These are phyloP conservation scores for Astyanax mexicanus DNA, from an alignment of 2,797 vertebrate genomes.

Conservation along the genomic window DNA sequence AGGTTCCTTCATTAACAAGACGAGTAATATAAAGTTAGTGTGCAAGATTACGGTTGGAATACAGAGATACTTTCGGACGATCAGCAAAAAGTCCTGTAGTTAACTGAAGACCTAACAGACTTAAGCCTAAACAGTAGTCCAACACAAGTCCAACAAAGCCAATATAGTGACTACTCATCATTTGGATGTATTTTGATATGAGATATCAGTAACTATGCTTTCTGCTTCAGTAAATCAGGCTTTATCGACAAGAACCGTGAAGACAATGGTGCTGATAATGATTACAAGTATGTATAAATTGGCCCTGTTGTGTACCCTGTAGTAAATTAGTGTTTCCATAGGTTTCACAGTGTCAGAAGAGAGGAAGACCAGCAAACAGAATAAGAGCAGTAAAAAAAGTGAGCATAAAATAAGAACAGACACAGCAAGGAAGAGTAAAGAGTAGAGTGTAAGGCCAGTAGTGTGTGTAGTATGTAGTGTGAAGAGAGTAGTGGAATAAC, in stretches of 20 bases:
- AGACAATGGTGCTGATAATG: neutral
- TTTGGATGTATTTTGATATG: neutral
- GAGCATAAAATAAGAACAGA: neutral
- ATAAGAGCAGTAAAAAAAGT: neutral
- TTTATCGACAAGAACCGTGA: neutral
- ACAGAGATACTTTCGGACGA: slow-evolving; percentile 31
- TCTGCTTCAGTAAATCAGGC: slow-evolving; percentile 3
- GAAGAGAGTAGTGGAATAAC: too few relatives aligned
- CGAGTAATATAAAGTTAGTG: slow-evolving; percentile 44
- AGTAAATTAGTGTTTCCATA: slow-evolving; percentile 8
- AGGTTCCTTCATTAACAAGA: slow-evolving; percentile 66
- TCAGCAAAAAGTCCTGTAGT: slow-evolving; percentile 16
- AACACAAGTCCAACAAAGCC: neutral
- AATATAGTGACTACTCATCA: neutral
- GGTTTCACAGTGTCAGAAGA: slow-evolving; percentile 38
- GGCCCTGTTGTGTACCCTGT: slow-evolving; percentile 17
- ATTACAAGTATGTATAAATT: slow-evolving; percentile 18
- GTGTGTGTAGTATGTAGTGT: neutral
- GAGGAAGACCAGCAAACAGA: slow-evolving; percentile 26
- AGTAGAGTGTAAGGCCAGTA: neutral
- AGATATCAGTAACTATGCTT: neutral
- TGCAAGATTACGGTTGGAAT: slow-evolving; percentile 53
- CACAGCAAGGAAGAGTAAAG: slow-evolving; percentile 1
- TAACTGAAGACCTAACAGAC: neutral
- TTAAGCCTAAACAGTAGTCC: neutral